phyloP scores from a whole-genome alignment of 1,140 invertebrate species.

The Caerostris extrusa region DNA sequence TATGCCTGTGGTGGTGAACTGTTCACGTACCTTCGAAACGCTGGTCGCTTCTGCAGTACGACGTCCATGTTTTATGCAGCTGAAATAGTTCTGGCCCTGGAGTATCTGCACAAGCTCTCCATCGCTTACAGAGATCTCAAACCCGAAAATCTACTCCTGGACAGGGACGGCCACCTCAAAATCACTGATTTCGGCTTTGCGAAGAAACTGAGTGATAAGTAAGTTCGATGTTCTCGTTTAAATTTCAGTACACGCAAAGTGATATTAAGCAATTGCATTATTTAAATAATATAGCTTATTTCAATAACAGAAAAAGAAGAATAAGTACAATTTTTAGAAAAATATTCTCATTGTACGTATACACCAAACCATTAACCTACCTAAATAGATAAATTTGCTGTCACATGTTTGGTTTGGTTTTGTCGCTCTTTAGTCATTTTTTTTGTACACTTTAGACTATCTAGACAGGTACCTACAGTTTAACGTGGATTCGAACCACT shows the following conservation, averaged over 20 bases:
- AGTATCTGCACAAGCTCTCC: constrained; percentile 94
- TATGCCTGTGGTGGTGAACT: constrained; percentile 97
- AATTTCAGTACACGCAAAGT: neutral
- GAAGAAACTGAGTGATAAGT: constrained; percentile 93
- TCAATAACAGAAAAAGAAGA: too few species aligned
- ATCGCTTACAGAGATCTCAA: constrained; percentile 92
- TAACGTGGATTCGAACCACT: too few species aligned
- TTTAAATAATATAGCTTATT: too few species aligned
- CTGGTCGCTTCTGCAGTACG: constrained; percentile 92
- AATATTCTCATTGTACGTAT: too few species aligned
- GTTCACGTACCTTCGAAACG: constrained; percentile 95
- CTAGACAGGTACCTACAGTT: too few species aligned
- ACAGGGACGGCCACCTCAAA: constrained; percentile 95
- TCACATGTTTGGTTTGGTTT: too few species aligned
- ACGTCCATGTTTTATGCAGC: constrained; percentile 96
- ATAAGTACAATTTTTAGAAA: too few species aligned
- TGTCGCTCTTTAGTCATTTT: too few species aligned
- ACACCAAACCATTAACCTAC: too few species aligned
- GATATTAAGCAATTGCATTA: neutral
- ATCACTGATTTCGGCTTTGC: constrained; percentile 99
- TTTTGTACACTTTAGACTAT: too few species aligned
- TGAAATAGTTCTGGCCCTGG: constrained; percentile 95
- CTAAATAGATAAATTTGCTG: too few species aligned
- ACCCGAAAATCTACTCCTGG: constrained; percentile 96
- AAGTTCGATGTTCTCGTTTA: constrained; percentile 57